phyloP scores from a whole-genome alignment of 1,140 invertebrate genomes.

The Meloidogyne chitwoodi region DNA sequence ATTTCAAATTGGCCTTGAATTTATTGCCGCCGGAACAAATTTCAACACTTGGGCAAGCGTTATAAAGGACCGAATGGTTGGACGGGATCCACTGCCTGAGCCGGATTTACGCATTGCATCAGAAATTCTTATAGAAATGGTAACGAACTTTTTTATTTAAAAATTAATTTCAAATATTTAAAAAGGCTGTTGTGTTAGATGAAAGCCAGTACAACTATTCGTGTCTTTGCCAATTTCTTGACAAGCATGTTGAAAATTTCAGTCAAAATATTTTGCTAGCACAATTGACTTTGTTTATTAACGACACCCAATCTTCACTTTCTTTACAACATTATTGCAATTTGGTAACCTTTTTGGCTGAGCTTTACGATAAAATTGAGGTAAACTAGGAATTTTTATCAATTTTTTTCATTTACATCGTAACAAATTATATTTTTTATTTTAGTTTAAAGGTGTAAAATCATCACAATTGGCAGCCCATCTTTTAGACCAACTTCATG shows the following conservation, averaged over 20 bases:
- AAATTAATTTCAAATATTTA: neutral
- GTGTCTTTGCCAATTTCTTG: conserved; percentile 18
- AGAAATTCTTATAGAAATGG: conserved; percentile 25
- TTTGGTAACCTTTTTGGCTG: conserved; percentile 18
- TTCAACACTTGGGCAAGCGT: conserved; percentile 23
- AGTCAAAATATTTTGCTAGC: conserved; percentile 1
- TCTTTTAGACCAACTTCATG: conserved; percentile 14
- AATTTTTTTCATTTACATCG: neutral
- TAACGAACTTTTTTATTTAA: neutral
- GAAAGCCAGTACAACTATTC: conserved; percentile 27
- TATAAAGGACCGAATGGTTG: conserved; percentile 15
- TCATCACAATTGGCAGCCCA: conserved; percentile 10
- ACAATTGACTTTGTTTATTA: conserved; percentile 8
- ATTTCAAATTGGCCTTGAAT: conserved; percentile 23
- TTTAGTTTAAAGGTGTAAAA: conserved; percentile 17
- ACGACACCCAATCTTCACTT: neutral
- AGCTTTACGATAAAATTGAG: conserved; percentile 29
- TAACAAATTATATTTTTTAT: neutral
- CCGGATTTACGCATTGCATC: conserved; percentile 9
- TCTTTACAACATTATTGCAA: conserved; percentile 5
- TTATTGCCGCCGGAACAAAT: conserved; percentile 11
- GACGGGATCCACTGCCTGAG: neutral
- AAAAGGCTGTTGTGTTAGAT: conserved; percentile 15
- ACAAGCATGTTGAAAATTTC: conserved; percentile 9
- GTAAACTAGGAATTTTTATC: too few species aligned